A percentile compares a stretch with the other conserved stretches of the same genome.
Conservation (phyloP, 2,113 vertebrate genomes). For the Brevimyrus niger region DNA sequence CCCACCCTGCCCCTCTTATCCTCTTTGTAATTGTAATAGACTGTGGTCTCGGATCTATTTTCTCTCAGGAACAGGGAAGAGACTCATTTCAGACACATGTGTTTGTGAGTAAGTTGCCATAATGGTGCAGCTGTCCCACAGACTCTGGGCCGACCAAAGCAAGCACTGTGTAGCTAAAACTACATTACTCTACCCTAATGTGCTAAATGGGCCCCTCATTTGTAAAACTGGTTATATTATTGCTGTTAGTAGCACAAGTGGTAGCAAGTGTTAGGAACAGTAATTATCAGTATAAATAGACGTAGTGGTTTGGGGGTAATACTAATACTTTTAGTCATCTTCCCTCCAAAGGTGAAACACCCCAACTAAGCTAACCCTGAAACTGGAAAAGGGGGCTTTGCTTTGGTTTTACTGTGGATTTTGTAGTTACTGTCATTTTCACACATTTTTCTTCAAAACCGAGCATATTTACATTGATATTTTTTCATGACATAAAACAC, state of each 20-base stretch:
- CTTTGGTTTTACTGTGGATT: neutral
- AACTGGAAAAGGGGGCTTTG: neutral
- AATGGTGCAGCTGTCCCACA: neutral
- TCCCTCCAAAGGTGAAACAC: neutral
- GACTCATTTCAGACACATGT: neutral
- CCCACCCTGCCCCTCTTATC: neutral
- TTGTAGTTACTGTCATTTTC: neutral
- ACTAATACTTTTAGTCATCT: neutral
- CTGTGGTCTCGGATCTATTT: neutral
- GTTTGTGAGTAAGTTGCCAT: neutral
- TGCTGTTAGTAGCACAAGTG: neutral
- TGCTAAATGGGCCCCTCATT: neutral
- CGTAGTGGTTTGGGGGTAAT: neutral
- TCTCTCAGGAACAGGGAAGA: neutral
- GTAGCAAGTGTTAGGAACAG: neutral
- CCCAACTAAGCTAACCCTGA: neutral
- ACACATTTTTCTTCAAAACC: neutral
- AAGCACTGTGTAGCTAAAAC: neutral
- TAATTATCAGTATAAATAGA: neutral
- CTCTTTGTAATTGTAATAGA: neutral
- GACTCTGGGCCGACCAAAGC: neutral
- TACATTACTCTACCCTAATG: neutral
- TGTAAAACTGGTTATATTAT: neutral
- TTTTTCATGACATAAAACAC: neutral
- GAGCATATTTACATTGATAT: neutral